phyloP scores from a whole-genome alignment of 2,797 vertebrate species.

The Scolopax rusticola region DNA sequence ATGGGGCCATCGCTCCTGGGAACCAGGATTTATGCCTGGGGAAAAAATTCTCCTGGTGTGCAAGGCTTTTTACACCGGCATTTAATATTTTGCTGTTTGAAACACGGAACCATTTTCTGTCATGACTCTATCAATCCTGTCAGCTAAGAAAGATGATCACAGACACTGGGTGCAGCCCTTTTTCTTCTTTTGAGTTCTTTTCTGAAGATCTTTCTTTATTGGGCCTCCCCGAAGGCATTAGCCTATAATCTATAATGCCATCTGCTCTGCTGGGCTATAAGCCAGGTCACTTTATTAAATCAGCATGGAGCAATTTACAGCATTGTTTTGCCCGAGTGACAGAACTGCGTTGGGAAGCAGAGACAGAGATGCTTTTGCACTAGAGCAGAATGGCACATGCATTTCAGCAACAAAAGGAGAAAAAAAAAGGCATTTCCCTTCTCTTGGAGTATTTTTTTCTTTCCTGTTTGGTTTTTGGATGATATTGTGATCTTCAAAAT shows the following conservation, averaged over 20 bases:
- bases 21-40: not conserved
- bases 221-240: constrained; percentile 51
- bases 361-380: not conserved
- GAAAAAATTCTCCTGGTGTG: not conserved
- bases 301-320: constrained; percentile 7
- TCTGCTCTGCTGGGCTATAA: constrained; percentile 66
- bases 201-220: not conserved
- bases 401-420: not conserved
- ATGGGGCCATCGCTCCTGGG: not conserved
- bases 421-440: not conserved
- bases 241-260: constrained; percentile 55
- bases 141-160: not conserved
- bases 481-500: not conserved
- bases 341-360: not conserved
- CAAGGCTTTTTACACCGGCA: not conserved
- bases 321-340: not conserved
- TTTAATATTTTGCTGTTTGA: not conserved
- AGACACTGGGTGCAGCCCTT: not conserved
- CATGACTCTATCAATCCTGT: not conserved
- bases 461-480: not conserved
- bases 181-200: constrained; percentile 37
- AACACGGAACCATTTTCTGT: not conserved
- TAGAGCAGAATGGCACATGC: not conserved
- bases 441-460: not conserved
- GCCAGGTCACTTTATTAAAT: constrained; percentile 64